Evolutionary conservation across 1,140 invertebrate species (phyloP), one percentile per base, ranked within the genome.

Genomic region (Conus ventricosus): DNA sequence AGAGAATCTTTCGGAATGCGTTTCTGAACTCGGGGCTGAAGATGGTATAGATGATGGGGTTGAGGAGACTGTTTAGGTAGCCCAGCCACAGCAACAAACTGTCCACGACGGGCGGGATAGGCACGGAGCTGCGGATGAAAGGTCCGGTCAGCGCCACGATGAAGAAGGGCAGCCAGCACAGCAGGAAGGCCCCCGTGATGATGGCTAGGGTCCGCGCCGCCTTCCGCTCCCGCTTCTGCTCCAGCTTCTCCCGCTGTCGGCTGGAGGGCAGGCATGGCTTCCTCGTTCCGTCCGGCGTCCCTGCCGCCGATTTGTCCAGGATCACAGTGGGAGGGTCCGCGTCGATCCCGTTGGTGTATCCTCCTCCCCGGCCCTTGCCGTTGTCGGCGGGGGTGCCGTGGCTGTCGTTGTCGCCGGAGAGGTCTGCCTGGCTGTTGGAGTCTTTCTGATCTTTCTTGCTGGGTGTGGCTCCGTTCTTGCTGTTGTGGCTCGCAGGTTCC

Each of bases 211-310:
- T 96, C 87, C 96, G 92, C 0, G 95, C 87, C 96, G 92, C 0
- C 95, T 95, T 0, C 95, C 96, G 92, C 88, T 96, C 95, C n/a
- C 95, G 89, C 88, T 95, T 95, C 84, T 94, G 93, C 88, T 96
- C 95, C 55, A 96, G 88, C 90, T 95, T 95, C 88, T 95, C 95
- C 71, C 90, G 91, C 8, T 89, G 87, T 51, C 89, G 84, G 67
- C 86, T 84, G 82, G 78, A 84, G 17, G 80, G 75, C 27, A 81
- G 39, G 55, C 88, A 83, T 25, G 82, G 67, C 54, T 92, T 93
- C 25, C 90, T 84, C 83, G 85, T 89, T 76, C 91, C 90, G 54
- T 90, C 91, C 60, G 89, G 90, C 17, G 82, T 55, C 5, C 88
- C 88, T 8, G 88, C 89, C 27, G 60, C 54, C 20, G 15, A 20